phyloP scores from a whole-genome alignment of 2,797 vertebrate genomes.

The Melanotaenia pygmaea region DNA sequence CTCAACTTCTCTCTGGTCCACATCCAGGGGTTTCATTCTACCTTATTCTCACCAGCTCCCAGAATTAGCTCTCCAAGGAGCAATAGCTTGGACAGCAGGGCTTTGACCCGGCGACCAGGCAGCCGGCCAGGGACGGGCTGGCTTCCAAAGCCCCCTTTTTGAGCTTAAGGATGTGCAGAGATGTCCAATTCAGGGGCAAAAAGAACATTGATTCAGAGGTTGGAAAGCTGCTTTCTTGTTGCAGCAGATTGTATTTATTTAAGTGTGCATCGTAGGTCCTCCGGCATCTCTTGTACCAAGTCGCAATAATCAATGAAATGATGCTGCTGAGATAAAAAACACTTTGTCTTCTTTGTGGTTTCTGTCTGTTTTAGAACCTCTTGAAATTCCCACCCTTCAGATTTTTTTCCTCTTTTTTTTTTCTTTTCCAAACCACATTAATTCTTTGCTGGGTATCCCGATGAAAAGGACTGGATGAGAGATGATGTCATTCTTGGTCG shows the following conservation, averaged over 20 bases:
- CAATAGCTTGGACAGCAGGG: slow-evolving; percentile 53
- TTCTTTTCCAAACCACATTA: slow-evolving; percentile 43
- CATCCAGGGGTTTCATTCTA: slow-evolving; percentile 61
- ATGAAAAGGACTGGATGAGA: slow-evolving; percentile 51
- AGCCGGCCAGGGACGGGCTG: slow-evolving; percentile 39
- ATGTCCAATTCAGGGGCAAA: slow-evolving; percentile 29
- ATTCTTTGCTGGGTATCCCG: slow-evolving; percentile 52
- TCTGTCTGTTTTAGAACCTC: slow-evolving; percentile 37
- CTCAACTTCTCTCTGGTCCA: slow-evolving; percentile 63
- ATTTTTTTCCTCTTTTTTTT: slow-evolving; percentile 24
- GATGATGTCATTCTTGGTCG: slow-evolving; percentile 75
- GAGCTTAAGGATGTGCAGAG: slow-evolving; percentile 25
- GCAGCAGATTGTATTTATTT: slow-evolving; percentile 10
- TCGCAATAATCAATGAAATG: slow-evolving; percentile 34
- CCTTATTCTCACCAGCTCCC: slow-evolving; percentile 41
- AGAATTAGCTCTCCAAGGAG: slow-evolving; percentile 51
- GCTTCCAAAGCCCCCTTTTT: slow-evolving; percentile 23
- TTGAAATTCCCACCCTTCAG: slow-evolving; percentile 67
- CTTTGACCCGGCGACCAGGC: slow-evolving; percentile 60
- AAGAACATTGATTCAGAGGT: slow-evolving; percentile 24
- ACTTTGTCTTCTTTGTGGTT: slow-evolving; percentile 47
- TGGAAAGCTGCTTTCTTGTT: slow-evolving; percentile 5
- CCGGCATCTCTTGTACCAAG: slow-evolving; percentile 28
- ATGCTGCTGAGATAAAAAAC: slow-evolving; percentile 30
- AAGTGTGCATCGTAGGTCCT: slow-evolving; percentile 2